phyloP scores from a whole-genome alignment of 1,140 invertebrate genomes.

The Aricia agestis region DNA sequence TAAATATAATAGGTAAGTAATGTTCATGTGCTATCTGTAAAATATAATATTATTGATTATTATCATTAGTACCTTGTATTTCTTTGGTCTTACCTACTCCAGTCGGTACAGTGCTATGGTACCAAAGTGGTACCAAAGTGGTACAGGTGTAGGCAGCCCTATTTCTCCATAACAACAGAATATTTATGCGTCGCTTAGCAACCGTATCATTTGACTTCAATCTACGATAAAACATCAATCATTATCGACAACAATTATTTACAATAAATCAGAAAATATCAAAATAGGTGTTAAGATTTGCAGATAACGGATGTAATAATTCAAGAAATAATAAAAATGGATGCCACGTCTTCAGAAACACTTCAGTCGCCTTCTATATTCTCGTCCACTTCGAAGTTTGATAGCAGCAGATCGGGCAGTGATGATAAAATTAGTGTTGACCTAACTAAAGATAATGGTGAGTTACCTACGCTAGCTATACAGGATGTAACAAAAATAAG shows the following conservation, averaged over 20 bases:
- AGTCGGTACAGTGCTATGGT: no score
- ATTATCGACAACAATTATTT: no score
- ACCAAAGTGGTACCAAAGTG: no score
- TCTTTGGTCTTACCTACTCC: no score
- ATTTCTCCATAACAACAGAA: background rate
- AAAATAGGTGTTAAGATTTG: background rate
- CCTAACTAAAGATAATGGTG: conserved; percentile 61
- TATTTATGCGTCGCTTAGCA: background rate
- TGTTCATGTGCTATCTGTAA: no score
- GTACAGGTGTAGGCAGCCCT: no score
- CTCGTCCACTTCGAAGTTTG: conserved; percentile 52
- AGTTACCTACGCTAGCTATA: background rate
- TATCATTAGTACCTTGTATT: no score
- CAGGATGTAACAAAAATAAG: no score
- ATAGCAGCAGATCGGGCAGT: conserved; percentile 40
- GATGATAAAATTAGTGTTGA: conserved; percentile 34
- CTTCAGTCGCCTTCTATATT: conserved; percentile 51
- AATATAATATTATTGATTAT: no score
- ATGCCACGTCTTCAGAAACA: conserved; percentile 49
- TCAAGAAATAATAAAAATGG: conserved; percentile 36
- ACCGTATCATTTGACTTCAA: background rate
- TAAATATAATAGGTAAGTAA: no score
- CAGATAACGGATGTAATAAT: background rate
- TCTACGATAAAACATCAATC: background rate
- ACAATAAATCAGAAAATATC: no score